Evolutionary conservation across 2,888 invertebrate species (phyloP), one percentile per base, ranked within the genome.

Genomic region (Papilio gigon): DNA sequence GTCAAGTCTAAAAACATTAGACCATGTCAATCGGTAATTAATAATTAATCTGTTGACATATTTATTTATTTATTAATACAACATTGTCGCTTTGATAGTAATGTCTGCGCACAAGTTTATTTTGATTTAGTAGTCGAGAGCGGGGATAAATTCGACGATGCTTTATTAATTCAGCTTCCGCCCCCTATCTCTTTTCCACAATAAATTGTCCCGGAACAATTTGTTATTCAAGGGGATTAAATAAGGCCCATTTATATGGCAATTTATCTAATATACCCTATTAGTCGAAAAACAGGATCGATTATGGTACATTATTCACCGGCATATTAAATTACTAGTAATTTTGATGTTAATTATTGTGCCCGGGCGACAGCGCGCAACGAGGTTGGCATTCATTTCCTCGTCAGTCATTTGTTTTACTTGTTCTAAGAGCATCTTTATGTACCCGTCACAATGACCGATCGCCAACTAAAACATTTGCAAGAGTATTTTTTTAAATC

Each of bases 171-270:
- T 75, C 74, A 78, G 74, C 75, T 76, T 75, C 77, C 74, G 72
- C 50, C 71, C 73, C 73, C 78, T 75, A 78, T 81, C 78, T 75
- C 78, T 70, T 72, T 76, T 77, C 75, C 75, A 77, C 76, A 78
- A 78, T 78, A 77, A 78, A 78, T 81, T 75, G 72, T 66, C 70
- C 71, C 72, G 73, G 58, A 62, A 71, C 73, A 75, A 81, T 80
- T 79, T 78, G 80, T 82, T 77, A 76, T 78, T 70, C 73, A 71
- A 73, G 72, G 74, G 73, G 75, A 74, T 76, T 77, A 80, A 80
- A 82, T 80, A 75, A 73, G 65, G 65, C 72, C 73, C 75, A 80
- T 81, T 82, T 77, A 81, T 82, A 76, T 76, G 72, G 74, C 74
- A 75, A 80, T 82, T 79, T 76, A 80, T 80, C 76, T 79, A 76